Evolutionary conservation across 2,113 vertebrate genomes (phyloP).

Genomic region (Amphiprion ocellaris): DNA sequence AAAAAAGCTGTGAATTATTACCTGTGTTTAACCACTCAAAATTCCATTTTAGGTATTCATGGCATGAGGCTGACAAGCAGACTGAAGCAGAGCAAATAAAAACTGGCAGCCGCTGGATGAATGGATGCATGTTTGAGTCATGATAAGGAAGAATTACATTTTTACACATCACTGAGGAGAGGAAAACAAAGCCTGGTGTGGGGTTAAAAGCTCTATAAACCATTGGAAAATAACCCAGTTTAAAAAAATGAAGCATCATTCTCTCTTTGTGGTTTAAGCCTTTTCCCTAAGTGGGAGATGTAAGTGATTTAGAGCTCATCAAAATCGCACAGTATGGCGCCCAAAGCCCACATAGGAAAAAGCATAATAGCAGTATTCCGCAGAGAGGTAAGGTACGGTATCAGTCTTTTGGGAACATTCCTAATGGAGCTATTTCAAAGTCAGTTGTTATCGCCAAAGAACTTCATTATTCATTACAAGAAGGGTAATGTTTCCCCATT

Average conservation of each 20-base stretch:
- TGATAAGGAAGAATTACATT: constrained; percentile 79
- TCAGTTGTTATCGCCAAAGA: constrained; percentile 68
- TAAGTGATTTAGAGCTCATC: constrained; percentile 77
- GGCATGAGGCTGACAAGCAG: constrained; percentile 67
- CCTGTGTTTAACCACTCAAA: constrained; percentile 74
- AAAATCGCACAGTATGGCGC: constrained; percentile 68
- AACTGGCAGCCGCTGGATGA: constrained; percentile 75
- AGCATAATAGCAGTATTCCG: constrained; percentile 48
- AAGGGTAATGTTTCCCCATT: constrained; percentile 23
- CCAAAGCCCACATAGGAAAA: constrained; percentile 70
- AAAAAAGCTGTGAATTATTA: constrained; percentile 57
- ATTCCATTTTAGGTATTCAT: constrained; percentile 72
- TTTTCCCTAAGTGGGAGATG: constrained; percentile 68
- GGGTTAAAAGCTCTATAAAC: constrained; percentile 76
- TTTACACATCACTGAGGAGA: constrained; percentile 74
- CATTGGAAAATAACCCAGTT: constrained; percentile 60
- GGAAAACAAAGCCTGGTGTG: constrained; percentile 70
- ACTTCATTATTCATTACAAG: constrained; percentile 72
- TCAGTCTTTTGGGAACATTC: constrained; percentile 59
- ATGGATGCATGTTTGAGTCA: constrained; percentile 71
- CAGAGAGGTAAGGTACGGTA: constrained; percentile 42
- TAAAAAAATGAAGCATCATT: constrained; percentile 53
- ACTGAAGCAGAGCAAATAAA: constrained; percentile 76
- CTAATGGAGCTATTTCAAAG: constrained; percentile 66
- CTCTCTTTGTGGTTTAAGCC: constrained; percentile 50